A percentile compares a stretch with the other conserved stretches of the same genome.
These are phyloP conservation scores for Helogale parvula DNA, from an alignment of 2,113 vertebrate species.

Conservation along the genomic window DNA sequence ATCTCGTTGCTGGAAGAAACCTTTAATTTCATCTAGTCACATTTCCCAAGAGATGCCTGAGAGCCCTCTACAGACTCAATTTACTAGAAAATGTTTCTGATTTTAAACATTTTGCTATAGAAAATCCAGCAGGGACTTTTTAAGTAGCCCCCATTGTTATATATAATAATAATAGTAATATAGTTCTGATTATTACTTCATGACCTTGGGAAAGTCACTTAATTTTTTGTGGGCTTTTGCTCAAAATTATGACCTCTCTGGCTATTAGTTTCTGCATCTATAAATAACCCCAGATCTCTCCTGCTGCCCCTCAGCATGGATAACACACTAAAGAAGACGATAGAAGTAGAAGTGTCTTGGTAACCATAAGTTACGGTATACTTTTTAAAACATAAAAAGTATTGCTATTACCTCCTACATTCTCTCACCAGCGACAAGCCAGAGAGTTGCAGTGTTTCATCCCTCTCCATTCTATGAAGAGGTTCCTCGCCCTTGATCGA, in stretches of 20 bases:
- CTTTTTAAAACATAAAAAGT: background rate
- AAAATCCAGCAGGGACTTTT: background rate
- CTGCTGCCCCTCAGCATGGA: background rate
- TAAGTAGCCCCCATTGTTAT: background rate
- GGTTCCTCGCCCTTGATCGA: background rate
- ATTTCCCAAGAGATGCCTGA: constrained; percentile 18
- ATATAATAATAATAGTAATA: too few relatives aligned
- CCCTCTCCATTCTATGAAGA: background rate
- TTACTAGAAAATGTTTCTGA: constrained; percentile 33
- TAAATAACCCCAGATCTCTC: background rate
- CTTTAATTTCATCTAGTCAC: background rate
- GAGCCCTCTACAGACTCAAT: background rate
- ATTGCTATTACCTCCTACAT: background rate
- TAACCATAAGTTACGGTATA: background rate
- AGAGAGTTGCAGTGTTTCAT: background rate
- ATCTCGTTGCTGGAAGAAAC: background rate
- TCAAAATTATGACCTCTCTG: background rate
- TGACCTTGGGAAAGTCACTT: background rate
- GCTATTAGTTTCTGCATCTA: background rate
- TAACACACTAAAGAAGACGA: background rate
- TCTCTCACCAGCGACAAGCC: background rate
- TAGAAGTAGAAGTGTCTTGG: background rate
- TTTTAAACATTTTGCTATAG: constrained; percentile 47
- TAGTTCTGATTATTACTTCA: constrained; percentile 36
- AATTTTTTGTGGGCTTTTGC: background rate